Base-by-base conservation (phyloP, 2,888 invertebrate genomes). In the Abrostola triplasia region DNA sequence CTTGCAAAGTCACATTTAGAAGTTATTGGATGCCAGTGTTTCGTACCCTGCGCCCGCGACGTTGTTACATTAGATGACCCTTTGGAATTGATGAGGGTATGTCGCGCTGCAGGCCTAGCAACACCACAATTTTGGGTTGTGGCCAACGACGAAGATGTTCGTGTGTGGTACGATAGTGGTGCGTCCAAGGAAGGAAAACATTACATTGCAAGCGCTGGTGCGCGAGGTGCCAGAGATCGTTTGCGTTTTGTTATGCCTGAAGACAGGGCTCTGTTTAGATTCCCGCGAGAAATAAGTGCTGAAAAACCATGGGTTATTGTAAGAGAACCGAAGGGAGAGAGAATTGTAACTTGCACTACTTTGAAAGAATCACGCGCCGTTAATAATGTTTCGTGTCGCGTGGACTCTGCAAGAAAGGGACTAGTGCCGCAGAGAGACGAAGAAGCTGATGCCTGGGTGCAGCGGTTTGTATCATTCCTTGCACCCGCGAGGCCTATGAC, bases 1-100 rank as follows among this genome's bases (percentile, higher is more conserved):
- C 93, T 98, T 58, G 97, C 97, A 0, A 98, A 98, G 84, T 97
- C 97, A 0, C 97, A 97, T 84, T 89, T 98, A 68, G 98, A 98
- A 90, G 92, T 96, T 38, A 87, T 97, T 64, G 97, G 97, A n/a
- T 98, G 98, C 84, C 96, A 96, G 79, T 97, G 97, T 83, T 97
- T 98, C 86, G 96, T 97, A 77, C 98, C 98, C 0, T 96, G 96
- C 55, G 95, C 97, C 35, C 96, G 96, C 65, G 97, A 98, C 83
- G 96, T 97, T 2, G 95, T 96, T 77, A 94, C 96, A n/a, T 88
- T 98, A 67, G 98, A 98, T 82, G 98, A 98, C 84, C 97, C 97
- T 0, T 88, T 97, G 73, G 97, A 97, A 87, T 92, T 98, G 67
- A 95, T 97, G 79, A 95, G 96, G 64, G 95, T 96, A 36, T 97